Evolutionary conservation across 2,888 invertebrate species (phyloP).

Genomic region (Neoitamus cyanurus): DNA sequence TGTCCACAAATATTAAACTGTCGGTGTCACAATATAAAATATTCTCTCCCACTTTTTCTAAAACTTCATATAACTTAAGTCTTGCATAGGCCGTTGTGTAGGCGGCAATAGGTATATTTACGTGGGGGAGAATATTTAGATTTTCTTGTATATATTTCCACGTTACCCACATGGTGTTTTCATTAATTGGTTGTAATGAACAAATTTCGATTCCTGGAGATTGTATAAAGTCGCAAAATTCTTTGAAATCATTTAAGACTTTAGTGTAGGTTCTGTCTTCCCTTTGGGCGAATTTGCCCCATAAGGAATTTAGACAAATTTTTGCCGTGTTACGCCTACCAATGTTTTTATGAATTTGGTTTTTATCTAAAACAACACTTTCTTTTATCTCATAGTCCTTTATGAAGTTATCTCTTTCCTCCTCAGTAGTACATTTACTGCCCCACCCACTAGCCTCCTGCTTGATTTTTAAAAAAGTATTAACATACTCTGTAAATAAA

Average conservation of each 20-base stretch:
- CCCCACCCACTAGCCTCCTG: slow-evolving; percentile 27
- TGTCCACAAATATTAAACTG: background rate
- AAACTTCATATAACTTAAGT: background rate
- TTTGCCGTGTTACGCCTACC: background rate
- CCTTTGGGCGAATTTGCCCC: background rate
- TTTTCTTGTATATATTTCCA: background rate
- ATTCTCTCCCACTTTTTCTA: background rate
- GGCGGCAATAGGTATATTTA: slow-evolving; percentile 23
- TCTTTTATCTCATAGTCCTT: background rate
- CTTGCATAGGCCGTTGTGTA: slow-evolving; percentile 4
- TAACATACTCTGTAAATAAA: slow-evolving; percentile 42
- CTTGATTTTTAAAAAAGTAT: slow-evolving; percentile 40
- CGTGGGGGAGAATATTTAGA: background rate
- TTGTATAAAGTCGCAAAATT: background rate
- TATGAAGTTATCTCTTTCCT: background rate
- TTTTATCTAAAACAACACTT: background rate
- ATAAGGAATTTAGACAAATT: background rate
- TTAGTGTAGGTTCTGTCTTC: background rate
- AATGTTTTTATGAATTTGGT: background rate
- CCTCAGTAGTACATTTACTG: background rate
- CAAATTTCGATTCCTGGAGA: background rate
- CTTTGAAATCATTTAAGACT: slow-evolving; percentile 9
- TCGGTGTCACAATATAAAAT: slow-evolving; percentile 21
- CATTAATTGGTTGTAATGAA: background rate
- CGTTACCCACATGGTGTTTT: too few species aligned